Conservation (phyloP, 1,140 invertebrate species). For the Amphibalanus amphitrite region DNA sequence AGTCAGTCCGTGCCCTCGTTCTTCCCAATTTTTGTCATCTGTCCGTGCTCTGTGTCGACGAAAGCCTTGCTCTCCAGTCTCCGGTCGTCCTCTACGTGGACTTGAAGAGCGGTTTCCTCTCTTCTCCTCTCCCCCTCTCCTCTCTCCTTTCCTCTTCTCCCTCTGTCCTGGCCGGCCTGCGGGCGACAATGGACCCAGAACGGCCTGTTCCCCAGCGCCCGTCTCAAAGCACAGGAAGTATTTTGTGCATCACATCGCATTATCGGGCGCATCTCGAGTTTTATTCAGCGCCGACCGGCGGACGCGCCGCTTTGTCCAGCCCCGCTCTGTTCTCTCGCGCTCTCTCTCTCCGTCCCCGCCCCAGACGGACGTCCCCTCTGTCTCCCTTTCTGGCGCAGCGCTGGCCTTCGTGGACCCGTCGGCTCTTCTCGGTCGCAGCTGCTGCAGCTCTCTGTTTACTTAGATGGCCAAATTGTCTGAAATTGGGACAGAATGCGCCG, state of each 20-base stretch:
- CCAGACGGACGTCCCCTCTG: background rate
- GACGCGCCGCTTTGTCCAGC: background rate
- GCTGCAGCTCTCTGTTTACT: background rate
- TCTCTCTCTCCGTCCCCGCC: too few species aligned
- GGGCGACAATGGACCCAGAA: background rate
- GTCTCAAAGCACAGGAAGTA: background rate
- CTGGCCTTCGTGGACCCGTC: background rate
- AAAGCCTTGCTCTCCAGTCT: too few species aligned
- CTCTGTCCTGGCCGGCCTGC: too few species aligned
- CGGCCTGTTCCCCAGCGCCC: background rate
- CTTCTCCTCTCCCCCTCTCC: background rate
- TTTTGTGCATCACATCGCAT: slow-evolving; percentile 1
- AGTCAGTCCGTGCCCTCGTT: too few species aligned
- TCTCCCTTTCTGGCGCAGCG: background rate
- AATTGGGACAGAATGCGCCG: slow-evolving; percentile 1
- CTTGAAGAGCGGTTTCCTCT: too few species aligned
- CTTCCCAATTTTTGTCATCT: too few species aligned
- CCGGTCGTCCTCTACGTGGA: too few species aligned
- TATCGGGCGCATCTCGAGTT: slow-evolving; percentile 1
- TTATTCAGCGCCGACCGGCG: background rate
- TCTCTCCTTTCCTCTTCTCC: background rate
- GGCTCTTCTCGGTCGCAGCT: background rate
- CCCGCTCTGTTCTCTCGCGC: background rate
- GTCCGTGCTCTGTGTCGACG: too few species aligned
- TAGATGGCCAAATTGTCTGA: background rate